Conservation (phyloP, 1,140 invertebrate genomes). For the Drosophila willistoni region DNA sequence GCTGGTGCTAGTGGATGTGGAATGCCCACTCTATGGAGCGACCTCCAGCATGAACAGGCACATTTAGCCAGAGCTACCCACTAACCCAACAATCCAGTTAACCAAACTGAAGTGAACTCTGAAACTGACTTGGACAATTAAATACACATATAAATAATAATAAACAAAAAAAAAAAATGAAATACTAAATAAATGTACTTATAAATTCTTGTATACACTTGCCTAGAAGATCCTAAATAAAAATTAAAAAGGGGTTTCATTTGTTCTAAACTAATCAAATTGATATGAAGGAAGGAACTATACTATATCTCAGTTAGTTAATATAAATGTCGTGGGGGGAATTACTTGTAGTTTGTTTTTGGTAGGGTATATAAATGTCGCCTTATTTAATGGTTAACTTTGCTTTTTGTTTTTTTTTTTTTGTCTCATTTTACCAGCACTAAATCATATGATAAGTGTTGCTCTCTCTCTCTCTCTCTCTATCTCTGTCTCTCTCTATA, state of each 20-base stretch:
- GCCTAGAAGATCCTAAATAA: no score
- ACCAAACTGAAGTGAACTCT: conserved; percentile 21
- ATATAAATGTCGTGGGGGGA: no score
- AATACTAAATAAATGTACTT: not conserved
- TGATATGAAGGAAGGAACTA: no score
- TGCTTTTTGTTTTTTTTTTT: not conserved
- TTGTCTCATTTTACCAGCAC: conserved; percentile 9
- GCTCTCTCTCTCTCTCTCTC: not conserved
- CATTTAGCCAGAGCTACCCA: conserved; percentile 6
- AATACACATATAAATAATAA: conserved; percentile 1
- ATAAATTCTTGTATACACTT: not conserved
- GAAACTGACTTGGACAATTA: conserved; percentile 17
- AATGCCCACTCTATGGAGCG: conserved; percentile 8
- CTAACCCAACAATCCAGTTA: conserved; percentile 19
- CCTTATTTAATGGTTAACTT: not conserved
- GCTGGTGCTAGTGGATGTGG: not conserved
- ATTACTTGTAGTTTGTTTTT: no score
- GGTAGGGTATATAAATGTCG: not conserved
- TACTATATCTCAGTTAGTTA: no score
- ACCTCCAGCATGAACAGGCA: conserved; percentile 7
- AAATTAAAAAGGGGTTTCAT: no score
- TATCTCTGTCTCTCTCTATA: not conserved
- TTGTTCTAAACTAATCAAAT: no score
- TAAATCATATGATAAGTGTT: conserved; percentile 23
- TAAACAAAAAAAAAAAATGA: not conserved